Evolutionary conservation across 2,113 vertebrate genomes (phyloP).

Genomic region (Cyphomyrus plagiostoma): DNA sequence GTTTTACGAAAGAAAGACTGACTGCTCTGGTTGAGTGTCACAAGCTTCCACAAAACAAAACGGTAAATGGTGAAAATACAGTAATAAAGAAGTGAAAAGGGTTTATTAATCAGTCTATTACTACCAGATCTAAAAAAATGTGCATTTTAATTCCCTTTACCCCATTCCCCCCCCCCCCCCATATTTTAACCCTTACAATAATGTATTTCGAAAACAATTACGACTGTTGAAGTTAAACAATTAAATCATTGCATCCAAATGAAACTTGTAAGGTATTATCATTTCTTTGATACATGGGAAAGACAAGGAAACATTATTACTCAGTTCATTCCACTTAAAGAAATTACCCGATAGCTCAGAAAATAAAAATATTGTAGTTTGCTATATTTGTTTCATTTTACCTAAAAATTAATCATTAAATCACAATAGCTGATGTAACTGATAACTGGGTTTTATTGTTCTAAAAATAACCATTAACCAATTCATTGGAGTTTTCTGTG

Average conservation of each 20-base stretch:
- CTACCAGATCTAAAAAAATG: neutral
- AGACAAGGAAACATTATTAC: neutral
- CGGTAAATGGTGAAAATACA: neutral
- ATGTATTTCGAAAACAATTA: neutral
- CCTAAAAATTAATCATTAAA: neutral
- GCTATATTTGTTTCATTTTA: neutral
- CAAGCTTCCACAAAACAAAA: constrained; percentile 19
- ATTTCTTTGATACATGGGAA: neutral
- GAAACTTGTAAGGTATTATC: neutral
- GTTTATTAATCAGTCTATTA: neutral
- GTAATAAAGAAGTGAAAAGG: neutral
- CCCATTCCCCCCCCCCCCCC: neutral
- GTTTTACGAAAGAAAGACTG: neutral
- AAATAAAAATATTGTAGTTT: neutral
- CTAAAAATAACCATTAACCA: neutral
- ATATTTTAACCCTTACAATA: neutral
- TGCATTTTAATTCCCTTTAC: neutral
- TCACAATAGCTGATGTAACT: neutral
- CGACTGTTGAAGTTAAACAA: neutral
- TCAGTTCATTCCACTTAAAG: neutral
- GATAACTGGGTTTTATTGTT: neutral
- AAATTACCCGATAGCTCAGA: neutral
- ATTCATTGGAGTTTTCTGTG: neutral
- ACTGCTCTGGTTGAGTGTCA: constrained; percentile 10
- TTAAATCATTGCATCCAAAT: neutral